Percentiles rank a stretch among this genome's conserved stretches.
phyloP scores from a whole-genome alignment of 2,888 invertebrate genomes.

The Scaptomyza tumidula region DNA sequence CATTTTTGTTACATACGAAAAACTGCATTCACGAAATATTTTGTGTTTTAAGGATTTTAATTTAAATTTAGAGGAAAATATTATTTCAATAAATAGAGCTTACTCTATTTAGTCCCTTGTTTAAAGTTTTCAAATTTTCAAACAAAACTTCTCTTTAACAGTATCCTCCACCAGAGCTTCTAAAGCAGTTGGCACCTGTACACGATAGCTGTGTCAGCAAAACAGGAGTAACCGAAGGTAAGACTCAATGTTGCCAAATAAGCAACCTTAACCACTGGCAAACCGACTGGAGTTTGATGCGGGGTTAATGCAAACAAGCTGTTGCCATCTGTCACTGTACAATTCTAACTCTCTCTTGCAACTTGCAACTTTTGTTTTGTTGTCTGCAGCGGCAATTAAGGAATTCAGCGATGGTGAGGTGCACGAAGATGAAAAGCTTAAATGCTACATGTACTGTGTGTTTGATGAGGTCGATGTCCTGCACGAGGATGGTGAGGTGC shows the following conservation, averaged over 20 bases:
- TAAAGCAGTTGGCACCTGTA: slow-evolving; percentile 65
- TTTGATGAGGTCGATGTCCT: slow-evolving; percentile 83
- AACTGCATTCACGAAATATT: too few relatives aligned
- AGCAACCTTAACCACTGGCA: slow-evolving; percentile 17
- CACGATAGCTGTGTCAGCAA: slow-evolving; percentile 75
- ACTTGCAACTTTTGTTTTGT: slow-evolving; percentile 6
- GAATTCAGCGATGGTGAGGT: slow-evolving; percentile 84
- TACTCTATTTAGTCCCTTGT: too few relatives aligned
- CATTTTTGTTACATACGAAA: background rate
- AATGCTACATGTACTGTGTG: slow-evolving; percentile 84
- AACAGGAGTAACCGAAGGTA: slow-evolving; percentile 80
- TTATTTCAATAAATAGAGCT: too few relatives aligned
- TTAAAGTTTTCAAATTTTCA: background rate
- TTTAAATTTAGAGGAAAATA: too few relatives aligned
- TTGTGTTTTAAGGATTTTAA: too few relatives aligned
- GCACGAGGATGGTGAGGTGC: slow-evolving; percentile 83
- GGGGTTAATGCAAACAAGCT: slow-evolving; percentile 36
- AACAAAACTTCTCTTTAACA: slow-evolving; percentile 25
- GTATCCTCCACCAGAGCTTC: slow-evolving; percentile 78
- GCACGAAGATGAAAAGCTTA: slow-evolving; percentile 83
- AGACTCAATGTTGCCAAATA: slow-evolving; percentile 19
- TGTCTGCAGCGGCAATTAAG: slow-evolving; percentile 82
- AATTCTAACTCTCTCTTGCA: slow-evolving; percentile 1
- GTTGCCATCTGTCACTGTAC: slow-evolving; percentile 38
- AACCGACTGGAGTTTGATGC: slow-evolving; percentile 13